These are phyloP conservation scores for Drosophila orosa DNA, from an alignment of 1,140 invertebrate species.

Conservation along the genomic window DNA sequence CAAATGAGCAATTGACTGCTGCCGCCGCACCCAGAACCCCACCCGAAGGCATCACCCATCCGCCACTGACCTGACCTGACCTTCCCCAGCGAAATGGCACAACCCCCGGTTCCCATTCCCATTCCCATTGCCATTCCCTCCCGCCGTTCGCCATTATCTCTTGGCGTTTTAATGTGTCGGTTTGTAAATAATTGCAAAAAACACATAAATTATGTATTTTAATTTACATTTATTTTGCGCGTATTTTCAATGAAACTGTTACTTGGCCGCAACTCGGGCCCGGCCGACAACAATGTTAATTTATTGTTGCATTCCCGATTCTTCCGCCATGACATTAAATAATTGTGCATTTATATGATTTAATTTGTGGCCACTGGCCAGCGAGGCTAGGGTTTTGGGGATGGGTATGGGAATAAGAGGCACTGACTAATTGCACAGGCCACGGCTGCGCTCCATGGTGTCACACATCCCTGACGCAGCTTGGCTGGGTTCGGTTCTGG, in stretches of 20 bases:
- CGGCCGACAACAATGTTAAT: slow-evolving; percentile 53
- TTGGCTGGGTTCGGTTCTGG: neutral
- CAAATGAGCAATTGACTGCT: slow-evolving; percentile 79
- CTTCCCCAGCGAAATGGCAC: slow-evolving; percentile 11
- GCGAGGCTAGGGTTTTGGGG: neutral
- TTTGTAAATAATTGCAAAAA: slow-evolving; percentile 81
- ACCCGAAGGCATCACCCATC: neutral
- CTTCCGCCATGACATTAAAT: slow-evolving; percentile 69
- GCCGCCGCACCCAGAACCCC: slow-evolving; percentile 19
- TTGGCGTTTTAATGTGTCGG: slow-evolving; percentile 77
- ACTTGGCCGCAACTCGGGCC: slow-evolving; percentile 22
- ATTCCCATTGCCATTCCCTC: neutral
- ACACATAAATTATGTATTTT: slow-evolving; percentile 81
- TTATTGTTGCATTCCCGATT: slow-evolving; percentile 52
- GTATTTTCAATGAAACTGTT: slow-evolving; percentile 68
- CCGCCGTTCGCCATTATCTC: slow-evolving; percentile 59
- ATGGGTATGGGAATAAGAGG: slow-evolving; percentile 11
- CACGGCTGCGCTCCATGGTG: slow-evolving; percentile 7
- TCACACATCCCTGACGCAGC: slow-evolving; percentile 15
- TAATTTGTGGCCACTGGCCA: slow-evolving; percentile 76
- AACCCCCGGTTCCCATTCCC: neutral
- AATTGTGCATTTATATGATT: slow-evolving; percentile 82
- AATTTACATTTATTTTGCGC: slow-evolving; percentile 80
- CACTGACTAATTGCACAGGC: slow-evolving; percentile 71
- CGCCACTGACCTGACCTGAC: slow-evolving; percentile 11